A percentile compares a stretch with the other conserved stretches of the same genome.
Conservation (phyloP, 2,797 vertebrate genomes). For the Trematomus bernacchii region DNA sequence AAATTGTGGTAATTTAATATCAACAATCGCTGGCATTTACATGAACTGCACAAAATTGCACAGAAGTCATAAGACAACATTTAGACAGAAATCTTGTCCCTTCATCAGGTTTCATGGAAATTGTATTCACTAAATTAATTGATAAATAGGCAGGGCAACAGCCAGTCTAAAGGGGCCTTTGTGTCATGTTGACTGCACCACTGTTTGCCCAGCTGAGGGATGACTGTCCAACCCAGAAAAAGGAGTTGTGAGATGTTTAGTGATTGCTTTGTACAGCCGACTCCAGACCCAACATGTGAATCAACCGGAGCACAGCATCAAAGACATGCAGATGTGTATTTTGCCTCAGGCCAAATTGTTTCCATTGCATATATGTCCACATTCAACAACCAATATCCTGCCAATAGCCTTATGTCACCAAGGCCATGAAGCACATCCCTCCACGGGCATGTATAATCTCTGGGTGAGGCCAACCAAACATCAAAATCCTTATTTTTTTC, state of each 20-base stretch:
- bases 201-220: constrained; percentile 14
- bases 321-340: constrained; percentile 60
- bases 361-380: constrained; percentile 52
- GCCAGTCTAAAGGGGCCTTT: neutral
- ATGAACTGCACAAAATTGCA: neutral
- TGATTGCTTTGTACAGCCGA: constrained; percentile 39
- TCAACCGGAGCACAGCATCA: constrained; percentile 50
- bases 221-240: constrained; percentile 10
- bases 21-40: constrained; percentile 1
- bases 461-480: constrained; percentile 53
- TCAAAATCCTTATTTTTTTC: constrained; percentile 31
- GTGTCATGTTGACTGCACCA: neutral
- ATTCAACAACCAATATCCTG: constrained; percentile 64
- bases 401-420: constrained; percentile 62
- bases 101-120: neutral
- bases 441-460: constrained; percentile 46
- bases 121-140: neutral
- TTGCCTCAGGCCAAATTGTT: constrained; percentile 55
- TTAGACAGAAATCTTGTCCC: neutral
- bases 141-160: neutral
- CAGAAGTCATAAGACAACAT: neutral
- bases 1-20: neutral
- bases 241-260: constrained; percentile 34
- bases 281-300: constrained; percentile 44
- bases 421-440: constrained; percentile 49